phyloP scores from a whole-genome alignment of 2,113 vertebrate genomes.

The Phalacrocorax pelagicus region DNA sequence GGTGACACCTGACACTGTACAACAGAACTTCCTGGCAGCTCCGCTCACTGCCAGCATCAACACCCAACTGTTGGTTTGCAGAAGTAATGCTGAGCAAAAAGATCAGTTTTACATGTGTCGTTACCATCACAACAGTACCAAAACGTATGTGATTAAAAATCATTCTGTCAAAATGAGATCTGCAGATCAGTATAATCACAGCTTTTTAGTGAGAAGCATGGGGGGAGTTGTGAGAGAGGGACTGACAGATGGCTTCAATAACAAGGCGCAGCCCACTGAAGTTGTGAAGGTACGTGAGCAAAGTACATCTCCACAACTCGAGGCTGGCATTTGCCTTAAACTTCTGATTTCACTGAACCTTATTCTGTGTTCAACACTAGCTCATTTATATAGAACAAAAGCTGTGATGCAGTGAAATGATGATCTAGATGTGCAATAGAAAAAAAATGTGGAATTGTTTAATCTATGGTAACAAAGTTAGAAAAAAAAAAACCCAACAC shows the following conservation, averaged over 20 bases:
- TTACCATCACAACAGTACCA: slow-evolving; percentile 62
- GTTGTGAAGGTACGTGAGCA: slow-evolving; percentile 22
- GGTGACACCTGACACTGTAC: not conserved
- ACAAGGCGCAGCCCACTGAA: slow-evolving; percentile 1
- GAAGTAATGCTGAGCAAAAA: slow-evolving; percentile 43
- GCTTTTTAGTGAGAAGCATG: slow-evolving; percentile 22
- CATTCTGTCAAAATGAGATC: slow-evolving; percentile 56
- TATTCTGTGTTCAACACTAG: not conserved
- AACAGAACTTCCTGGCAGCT: slow-evolving; percentile 13
- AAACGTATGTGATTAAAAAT: slow-evolving; percentile 65
- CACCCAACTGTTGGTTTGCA: slow-evolving; percentile 18
- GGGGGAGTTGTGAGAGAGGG: not conserved
- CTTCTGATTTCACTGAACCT: not conserved
- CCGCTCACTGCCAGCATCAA: not conserved
- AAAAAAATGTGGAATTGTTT: not conserved
- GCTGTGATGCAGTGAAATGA: not conserved
- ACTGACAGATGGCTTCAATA: slow-evolving; percentile 63
- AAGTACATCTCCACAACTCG: slow-evolving; percentile 16
- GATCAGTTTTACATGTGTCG: not conserved
- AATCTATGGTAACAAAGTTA: not conserved
- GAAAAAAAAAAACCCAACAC: not conserved
- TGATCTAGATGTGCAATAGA: not conserved
- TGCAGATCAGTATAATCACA: slow-evolving; percentile 47
- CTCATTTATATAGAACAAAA: not conserved
- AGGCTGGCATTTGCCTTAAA: not conserved